Evolutionary conservation across 2,113 vertebrate species (phyloP).

Genomic region (Myiopsitta monachus): DNA sequence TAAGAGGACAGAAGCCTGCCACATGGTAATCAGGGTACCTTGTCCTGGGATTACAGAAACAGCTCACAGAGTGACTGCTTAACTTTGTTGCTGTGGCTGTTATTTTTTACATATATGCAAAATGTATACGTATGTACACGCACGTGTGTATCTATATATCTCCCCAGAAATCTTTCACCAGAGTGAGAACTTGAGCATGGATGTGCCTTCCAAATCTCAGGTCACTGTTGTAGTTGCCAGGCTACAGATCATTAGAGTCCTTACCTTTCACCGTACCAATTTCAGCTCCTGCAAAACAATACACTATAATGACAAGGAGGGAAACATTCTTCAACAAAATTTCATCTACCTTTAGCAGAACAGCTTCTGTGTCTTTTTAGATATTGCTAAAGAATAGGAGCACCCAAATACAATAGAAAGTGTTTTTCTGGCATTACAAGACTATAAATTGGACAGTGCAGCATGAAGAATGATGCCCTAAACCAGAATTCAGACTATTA

Average conservation of each 20-base stretch:
- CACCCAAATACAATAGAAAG: background rate
- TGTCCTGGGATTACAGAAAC: background rate
- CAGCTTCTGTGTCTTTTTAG: background rate
- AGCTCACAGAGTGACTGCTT: background rate
- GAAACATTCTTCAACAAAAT: slow-evolving; percentile 36
- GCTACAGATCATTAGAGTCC: background rate
- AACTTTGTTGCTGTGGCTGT: background rate
- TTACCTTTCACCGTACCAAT: background rate
- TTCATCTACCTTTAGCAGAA: slow-evolving; percentile 16
- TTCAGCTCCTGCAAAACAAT: slow-evolving; percentile 28
- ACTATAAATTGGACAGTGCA: background rate
- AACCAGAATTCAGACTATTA: background rate
- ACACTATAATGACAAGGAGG: background rate
- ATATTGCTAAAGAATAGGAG: background rate
- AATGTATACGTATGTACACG: rapidly evolving
- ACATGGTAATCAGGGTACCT: background rate
- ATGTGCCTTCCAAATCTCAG: background rate
- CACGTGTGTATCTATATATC: rapidly evolving
- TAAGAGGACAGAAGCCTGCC: background rate
- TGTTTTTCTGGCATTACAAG: slow-evolving; percentile 12
- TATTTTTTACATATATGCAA: background rate
- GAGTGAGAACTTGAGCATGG: background rate
- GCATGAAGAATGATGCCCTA: background rate
- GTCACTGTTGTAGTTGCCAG: background rate
- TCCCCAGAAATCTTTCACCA: background rate